These are phyloP conservation scores for Zeuzera pyrina DNA, from an alignment of 2,888 invertebrate genomes.

Conservation along the genomic window DNA sequence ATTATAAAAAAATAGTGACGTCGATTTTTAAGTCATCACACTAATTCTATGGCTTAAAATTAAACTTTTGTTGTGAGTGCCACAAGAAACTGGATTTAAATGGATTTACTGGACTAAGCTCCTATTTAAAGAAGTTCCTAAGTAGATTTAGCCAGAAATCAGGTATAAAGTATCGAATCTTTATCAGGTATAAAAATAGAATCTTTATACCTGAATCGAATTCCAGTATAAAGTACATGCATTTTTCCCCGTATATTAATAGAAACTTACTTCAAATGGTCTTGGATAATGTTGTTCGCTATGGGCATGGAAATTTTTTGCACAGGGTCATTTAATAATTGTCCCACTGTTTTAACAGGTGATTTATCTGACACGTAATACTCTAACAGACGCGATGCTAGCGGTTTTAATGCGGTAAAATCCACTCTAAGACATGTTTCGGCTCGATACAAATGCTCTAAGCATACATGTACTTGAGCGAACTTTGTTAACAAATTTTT, in stretches of 20 bases:
- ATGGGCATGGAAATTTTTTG: constrained; percentile 49
- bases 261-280: constrained; percentile 57
- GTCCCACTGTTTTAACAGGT: constrained; percentile 56
- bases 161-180: no score
- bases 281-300: constrained; percentile 56
- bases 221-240: no score
- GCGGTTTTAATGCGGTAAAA: constrained; percentile 54
- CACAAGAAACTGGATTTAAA: no score
- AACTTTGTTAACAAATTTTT: constrained; percentile 60
- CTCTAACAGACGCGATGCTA: constrained; percentile 49
- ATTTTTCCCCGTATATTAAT: not conserved
- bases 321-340: constrained; percentile 53
- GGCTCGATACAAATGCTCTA: constrained; percentile 58
- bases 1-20: no score
- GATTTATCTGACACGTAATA: constrained; percentile 59
- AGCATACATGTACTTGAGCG: constrained; percentile 60
- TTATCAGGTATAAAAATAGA: no score
- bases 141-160: no score
- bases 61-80: no score
- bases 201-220: no score
- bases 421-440: constrained; percentile 52
- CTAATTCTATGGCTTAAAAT: no score
- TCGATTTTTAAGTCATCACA: no score
- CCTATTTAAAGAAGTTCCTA: no score
- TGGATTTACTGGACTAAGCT: no score